Base-by-base conservation (phyloP, 1,140 invertebrate genomes). In the Monomorium pharaonis region DNA sequence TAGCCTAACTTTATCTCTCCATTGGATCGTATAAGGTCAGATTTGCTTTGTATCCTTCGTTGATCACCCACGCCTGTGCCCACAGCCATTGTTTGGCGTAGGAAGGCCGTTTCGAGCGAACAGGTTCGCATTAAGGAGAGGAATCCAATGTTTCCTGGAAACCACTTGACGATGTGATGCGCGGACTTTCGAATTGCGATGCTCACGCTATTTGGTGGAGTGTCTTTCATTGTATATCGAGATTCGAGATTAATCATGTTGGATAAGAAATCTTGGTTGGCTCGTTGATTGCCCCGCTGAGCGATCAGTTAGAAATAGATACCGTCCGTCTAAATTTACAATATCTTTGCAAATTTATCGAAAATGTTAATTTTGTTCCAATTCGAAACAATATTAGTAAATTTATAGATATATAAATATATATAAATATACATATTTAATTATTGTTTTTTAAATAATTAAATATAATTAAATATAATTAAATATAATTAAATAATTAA, bases 111-210 rank as follows among this genome's bases (percentile, higher is more conserved):
- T 89, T 84, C 85, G 88, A 87, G 51, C 75, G 78, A 90, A 90
- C 88, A 90, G 88, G 88, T 89, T 90, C 88, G 88, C 84, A 81
- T 84, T 84, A 65, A 69, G 47, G 65, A 78, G 30, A 78, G 74
- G 88, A 89, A 90, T 89, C 81, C 87, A 51, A 85, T 62, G 74
- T 87, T 90, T 90, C 88, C 88, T 87, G 88, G 88, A 90, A 90
- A 84, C 54, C 69, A 76, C 78, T 89, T 75, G 78, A 85, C 54
- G 78, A 89, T 74, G 85, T 84, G 84, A 84, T 77, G 62, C 58
- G 87, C 62, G 21, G 81, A 49, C 83, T 90, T 80, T 76, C 76
- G 30, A 74, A 89, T 89, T 87, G 87, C 78, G 88, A 89, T 89
- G 56, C 85, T 87, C 84, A 86, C 84, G 84, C 84, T 76, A 89